Percentiles rank a stretch among this genome's conserved stretches.
These are phyloP conservation scores for Gryllus longicercus DNA, from an alignment of 2,888 invertebrate genomes.

Conservation along the genomic window DNA sequence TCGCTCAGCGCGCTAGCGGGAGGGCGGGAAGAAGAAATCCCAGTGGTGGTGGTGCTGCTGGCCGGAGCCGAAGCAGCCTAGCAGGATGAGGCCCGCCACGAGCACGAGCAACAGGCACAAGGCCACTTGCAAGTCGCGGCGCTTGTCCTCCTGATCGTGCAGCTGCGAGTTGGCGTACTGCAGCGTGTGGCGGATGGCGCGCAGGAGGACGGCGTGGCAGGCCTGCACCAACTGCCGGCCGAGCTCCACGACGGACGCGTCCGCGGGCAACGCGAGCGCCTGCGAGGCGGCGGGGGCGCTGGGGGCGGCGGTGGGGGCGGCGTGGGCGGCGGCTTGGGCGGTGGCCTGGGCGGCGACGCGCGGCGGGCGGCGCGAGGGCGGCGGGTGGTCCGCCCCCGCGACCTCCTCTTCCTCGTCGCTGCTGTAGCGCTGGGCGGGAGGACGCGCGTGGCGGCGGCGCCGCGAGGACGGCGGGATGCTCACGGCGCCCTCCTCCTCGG, in stretches of 20 bases:
- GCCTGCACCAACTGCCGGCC: constrained; percentile 68
- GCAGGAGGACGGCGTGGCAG: constrained; percentile 46
- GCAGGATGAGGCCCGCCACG: constrained; percentile 71
- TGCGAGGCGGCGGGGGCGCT: constrained; percentile 40
- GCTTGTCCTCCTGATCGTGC: constrained; percentile 53
- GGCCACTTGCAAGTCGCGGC: constrained; percentile 71
- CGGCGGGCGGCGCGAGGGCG: constrained; percentile 41
- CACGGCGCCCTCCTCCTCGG: constrained; percentile 34
- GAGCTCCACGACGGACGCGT: constrained; percentile 57
- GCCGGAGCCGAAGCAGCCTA: constrained; percentile 62
- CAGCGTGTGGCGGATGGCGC: constrained; percentile 44
- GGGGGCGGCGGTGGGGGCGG: constrained; percentile 40
- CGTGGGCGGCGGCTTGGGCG: constrained; percentile 31
- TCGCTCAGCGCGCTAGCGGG: neutral
- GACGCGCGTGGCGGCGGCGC: constrained; percentile 33
- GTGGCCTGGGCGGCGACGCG: constrained; percentile 32
- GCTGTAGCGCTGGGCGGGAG: constrained; percentile 30
- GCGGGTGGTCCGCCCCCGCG: constrained; percentile 43
- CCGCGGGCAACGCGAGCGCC: constrained; percentile 39
- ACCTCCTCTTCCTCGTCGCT: constrained; percentile 41
- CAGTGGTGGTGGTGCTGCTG: constrained; percentile 78
- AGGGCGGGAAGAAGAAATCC: constrained; percentile 64
- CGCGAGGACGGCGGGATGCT: constrained; percentile 26
- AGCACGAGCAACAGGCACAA: constrained; percentile 74
- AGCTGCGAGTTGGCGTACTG: constrained; percentile 38